Conservation (phyloP, 2,797 vertebrate genomes). For the Rhinichthys osculus region DNA sequence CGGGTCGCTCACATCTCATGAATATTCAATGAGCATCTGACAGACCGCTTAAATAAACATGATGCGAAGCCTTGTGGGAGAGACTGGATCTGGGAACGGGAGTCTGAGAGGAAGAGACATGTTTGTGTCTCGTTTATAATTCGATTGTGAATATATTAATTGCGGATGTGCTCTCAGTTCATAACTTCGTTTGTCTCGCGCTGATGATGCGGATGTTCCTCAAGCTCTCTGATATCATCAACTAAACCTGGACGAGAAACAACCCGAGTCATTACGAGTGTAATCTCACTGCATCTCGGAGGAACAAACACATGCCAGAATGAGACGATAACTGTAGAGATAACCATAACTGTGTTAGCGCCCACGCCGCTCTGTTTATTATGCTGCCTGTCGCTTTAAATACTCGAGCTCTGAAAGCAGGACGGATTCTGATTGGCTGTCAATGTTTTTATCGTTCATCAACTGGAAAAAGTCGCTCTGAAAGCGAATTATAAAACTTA, state of each 20-base stretch:
- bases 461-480: not conserved
- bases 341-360: not conserved
- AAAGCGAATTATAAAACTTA: not conserved
- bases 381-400: not conserved
- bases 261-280: not conserved
- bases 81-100: conserved; percentile 32
- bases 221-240: not conserved
- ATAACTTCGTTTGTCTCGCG: not conserved
- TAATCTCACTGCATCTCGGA: not conserved
- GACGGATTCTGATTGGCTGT: not conserved
- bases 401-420: too few species aligned
- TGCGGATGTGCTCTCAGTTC: not conserved
- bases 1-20: conserved; percentile 55
- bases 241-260: not conserved
- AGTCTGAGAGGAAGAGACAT: not conserved
- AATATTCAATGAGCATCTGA: conserved; percentile 59
- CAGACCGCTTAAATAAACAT: conserved; percentile 58
- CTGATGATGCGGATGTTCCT: not conserved
- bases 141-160: not conserved
- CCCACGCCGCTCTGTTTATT: not conserved
- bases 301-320: not conserved
- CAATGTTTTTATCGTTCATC: not conserved
- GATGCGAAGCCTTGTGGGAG: conserved; percentile 51
- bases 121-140: not conserved
- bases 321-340: not conserved